Evolutionary conservation across 2,113 vertebrate genomes (phyloP), one percentile per base, ranked within the genome.

Genomic region (Diadophis punctatus): DNA sequence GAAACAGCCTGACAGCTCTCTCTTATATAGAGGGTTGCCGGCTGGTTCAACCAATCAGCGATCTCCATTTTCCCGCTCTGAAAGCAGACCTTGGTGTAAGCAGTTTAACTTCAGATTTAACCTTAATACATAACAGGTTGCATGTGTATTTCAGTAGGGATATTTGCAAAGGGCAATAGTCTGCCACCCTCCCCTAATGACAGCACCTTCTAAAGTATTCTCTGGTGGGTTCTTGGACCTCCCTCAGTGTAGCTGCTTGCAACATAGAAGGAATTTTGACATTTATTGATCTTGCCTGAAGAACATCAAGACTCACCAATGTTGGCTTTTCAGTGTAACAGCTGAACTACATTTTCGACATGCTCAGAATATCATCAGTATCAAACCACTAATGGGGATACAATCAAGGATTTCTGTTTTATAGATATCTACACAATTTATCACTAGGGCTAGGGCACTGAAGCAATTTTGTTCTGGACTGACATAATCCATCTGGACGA

Each of bases 131-230:
- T n/a, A n/a, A n/a, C n/a, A n/a, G n/a, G n/a, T n/a, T n/a, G 46
- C 22, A n/a, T 93, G 53, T 63, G 86, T 92, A 92, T 89, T 92
- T 89, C 51, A 85, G 30, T 30, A 53, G 87, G 46, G 63, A 92
- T n/a, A 53, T 90, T 90, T 93, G 55, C 84, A 68, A 86, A 56
- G 16, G 60, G 39, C 46, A 39, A 86, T n/a, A 27, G 27, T 11
- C 51, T 23, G 46, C 84, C 14, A 0, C 11, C 34, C n/a, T 39
- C 48, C 14, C 30, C 30, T 58, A 27, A 52, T 52, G n/a, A 22
- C 27, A 58, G 14, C 22, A 11, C 8, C 58, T 27, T 48, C 55
- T 87, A 85, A 86, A n/a, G 11, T 51, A 10, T 86, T 91, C 85
- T 39, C 20, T 53, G 56, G 3, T 5, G 25, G 43, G 18, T 22